Conservation (phyloP, 2,888 invertebrate species). For the Drosophila affinis region DNA sequence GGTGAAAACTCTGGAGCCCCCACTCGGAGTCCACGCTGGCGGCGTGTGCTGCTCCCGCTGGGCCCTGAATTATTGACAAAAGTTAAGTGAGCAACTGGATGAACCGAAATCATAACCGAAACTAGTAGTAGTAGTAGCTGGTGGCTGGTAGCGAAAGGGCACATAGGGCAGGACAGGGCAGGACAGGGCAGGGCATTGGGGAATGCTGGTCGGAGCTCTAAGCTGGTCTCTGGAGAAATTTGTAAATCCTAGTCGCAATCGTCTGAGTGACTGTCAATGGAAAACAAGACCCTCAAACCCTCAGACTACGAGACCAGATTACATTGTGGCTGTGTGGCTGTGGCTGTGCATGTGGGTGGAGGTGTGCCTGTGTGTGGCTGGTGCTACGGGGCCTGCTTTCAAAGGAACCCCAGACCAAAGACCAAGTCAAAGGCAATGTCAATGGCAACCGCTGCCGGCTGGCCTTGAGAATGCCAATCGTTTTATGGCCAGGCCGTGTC, state of each 20-base stretch:
- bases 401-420: constrained; percentile 34
- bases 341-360: not conserved
- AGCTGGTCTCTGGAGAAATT: constrained; percentile 66
- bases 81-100: constrained; percentile 38
- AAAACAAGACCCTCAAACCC: constrained; percentile 10
- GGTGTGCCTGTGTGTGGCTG: constrained; percentile 4
- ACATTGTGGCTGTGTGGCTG: constrained; percentile 24
- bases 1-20: constrained; percentile 3
- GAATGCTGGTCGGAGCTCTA: constrained; percentile 7
- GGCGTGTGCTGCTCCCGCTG: constrained; percentile 16
- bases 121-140: constrained; percentile 15
- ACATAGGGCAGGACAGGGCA: constrained; percentile 12
- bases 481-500: constrained; percentile 60
- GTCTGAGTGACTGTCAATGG: constrained; percentile 55
- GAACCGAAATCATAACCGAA: constrained; percentile 38
- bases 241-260: constrained; percentile 54
- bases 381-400: constrained; percentile 4
- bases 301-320: constrained; percentile 12
- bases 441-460: constrained; percentile 35
- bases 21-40: not conserved
- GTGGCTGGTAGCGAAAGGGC: constrained; percentile 50
- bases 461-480: constrained; percentile 69
- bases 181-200: constrained; percentile 15
- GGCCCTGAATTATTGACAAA: constrained; percentile 66
- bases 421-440: constrained; percentile 30